Evolutionary conservation across 2,113 vertebrate species (phyloP), one percentile per base, ranked within the genome.

Genomic region (Neotoma lepida): DNA sequence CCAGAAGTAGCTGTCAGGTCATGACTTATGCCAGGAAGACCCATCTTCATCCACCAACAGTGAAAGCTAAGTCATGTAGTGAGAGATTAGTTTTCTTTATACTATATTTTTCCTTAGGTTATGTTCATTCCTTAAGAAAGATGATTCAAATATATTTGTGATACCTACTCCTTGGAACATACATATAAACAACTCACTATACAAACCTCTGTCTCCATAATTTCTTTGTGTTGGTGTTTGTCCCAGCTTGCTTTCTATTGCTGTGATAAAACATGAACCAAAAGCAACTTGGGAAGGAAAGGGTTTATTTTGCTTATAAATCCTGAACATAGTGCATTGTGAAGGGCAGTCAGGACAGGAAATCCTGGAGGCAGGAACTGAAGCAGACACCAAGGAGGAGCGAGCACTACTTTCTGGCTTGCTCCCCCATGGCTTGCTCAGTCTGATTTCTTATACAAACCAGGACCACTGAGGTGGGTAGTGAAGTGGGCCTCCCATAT

Each of bases 91-190:
- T 74, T 89, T 71, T 64, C 28, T 64, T 77, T 88, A 3, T n/a
- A 26, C 56, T 63, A 49, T 35, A 44, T 30, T 95, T 88, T 95
- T 96, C 71, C 88, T 95, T 81, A 86, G 61, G 66, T 90, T 78
- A 93, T 56, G 39, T n/a, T 82, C 54, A 87, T 82, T 84, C 24
- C 90, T 95, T 86, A 86, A 71, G 49, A 97, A 95, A 81, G 44
- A 88, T 58, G 77, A 54, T 94, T 94, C 82, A 58, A 35, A 88
- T 92, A 74, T 3, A 90, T 64, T 64, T 35, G 63, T 54, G 68
- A 81, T 77, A 86, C 18, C 58, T 44, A 90, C 66, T 81, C 44
- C 33, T 77, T 56, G 88, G 58, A 66, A 14, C 4, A 33, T 6
- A 58, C 56, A 96, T 76, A 81, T 90, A 64, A 87, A 39, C 24